phyloP scores from a whole-genome alignment of 1,140 invertebrate species.

The Bacillus rossius region DNA sequence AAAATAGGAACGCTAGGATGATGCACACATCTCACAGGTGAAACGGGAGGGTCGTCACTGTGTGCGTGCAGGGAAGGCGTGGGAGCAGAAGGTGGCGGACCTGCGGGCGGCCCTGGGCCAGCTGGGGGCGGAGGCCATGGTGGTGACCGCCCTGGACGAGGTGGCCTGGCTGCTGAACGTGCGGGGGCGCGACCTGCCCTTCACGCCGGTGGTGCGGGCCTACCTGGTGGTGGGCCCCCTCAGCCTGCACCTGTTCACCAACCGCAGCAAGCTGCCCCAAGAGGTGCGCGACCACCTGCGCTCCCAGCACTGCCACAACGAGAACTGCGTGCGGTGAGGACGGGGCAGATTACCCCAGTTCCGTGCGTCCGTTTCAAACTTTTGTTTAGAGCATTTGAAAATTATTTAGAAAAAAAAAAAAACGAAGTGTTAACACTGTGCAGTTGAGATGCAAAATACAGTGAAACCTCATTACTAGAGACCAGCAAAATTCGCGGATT shows the following conservation, averaged over 20 bases:
- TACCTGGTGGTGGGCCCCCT: conserved; percentile 66
- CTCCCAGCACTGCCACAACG: conserved; percentile 48
- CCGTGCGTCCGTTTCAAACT: not conserved
- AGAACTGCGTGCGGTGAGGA: conserved; percentile 2
- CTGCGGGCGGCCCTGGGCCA: conserved; percentile 60
- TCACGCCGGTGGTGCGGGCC: conserved; percentile 76
- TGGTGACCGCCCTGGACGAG: conserved; percentile 87
- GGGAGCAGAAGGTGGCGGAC: conserved; percentile 65
- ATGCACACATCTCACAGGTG: too few species aligned
- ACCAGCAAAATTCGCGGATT: too few species aligned
- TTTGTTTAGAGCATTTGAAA: conserved; percentile 3
- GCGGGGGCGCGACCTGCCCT: conserved; percentile 84
- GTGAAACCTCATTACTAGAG: too few species aligned
- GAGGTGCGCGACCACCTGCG: conserved; percentile 48
- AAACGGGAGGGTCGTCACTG: too few species aligned
- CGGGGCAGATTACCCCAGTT: not conserved
- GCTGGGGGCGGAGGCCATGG: conserved; percentile 64
- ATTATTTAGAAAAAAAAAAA: too few species aligned
- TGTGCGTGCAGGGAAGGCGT: conserved; percentile 53
- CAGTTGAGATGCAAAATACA: too few species aligned
- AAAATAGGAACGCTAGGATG: too few species aligned
- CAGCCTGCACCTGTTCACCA: conserved; percentile 56
- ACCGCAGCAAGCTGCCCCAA: conserved; percentile 51
- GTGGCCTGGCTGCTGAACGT: conserved; percentile 94
- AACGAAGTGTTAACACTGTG: too few species aligned